Evolutionary conservation across 2,797 vertebrate species (phyloP).

Genomic region (Clarias platycephalus): DNA sequence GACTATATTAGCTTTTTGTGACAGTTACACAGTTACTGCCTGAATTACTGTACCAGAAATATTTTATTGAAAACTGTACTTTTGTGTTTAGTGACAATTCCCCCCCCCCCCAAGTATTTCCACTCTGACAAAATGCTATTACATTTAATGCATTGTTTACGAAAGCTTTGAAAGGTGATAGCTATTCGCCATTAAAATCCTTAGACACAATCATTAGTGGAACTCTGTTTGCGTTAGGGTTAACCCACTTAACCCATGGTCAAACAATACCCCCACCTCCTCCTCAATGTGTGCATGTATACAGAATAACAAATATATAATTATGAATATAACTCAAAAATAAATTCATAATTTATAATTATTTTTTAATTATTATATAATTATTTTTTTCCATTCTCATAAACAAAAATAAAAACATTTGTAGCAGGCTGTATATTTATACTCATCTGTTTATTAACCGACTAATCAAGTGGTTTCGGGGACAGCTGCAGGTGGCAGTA

Average conservation of each 20-base stretch:
- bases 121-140: not conserved
- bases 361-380: too few relatives aligned
- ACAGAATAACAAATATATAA: not conserved
- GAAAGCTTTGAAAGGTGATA: conserved; percentile 56
- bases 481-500: conserved; percentile 59
- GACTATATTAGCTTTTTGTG: not conserved
- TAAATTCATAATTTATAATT: not conserved
- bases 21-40: not conserved
- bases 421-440: not conserved
- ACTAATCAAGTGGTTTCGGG: not conserved
- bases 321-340: not conserved
- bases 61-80: conserved; percentile 35
- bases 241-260: not conserved
- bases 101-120: not conserved
- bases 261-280: not conserved
- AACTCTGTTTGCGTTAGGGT: conserved; percentile 23
- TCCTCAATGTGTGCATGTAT: not conserved
- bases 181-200: conserved; percentile 36
- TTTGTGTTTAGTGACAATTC: not conserved
- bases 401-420: not conserved
- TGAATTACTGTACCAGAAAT: not conserved
- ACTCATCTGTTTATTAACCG: not conserved
- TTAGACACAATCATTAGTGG: conserved; percentile 35
- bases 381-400: not conserved
- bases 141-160: not conserved